Evolutionary conservation across 1,140 invertebrate species (phyloP), one percentile per base, ranked within the genome.

Genomic region (Lethocerus indicus): DNA sequence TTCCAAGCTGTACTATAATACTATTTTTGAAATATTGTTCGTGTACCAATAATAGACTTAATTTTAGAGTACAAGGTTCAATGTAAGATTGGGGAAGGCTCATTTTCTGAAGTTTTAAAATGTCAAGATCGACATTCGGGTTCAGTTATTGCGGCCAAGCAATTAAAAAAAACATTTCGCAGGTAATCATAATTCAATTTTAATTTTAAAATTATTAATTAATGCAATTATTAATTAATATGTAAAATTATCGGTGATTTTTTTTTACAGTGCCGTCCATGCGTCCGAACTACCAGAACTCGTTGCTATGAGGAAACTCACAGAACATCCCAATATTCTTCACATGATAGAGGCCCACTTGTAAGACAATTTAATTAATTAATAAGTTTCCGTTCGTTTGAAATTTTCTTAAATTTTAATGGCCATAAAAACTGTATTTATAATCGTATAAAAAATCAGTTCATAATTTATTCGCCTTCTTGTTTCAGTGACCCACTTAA

Each of bases 21-120:
- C n/a, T n/a, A n/a, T n/a, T n/a, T n/a, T n/a, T n/a, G n/a, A n/a
- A n/a, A n/a, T n/a, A n/a, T n/a, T n/a, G n/a, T n/a, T n/a, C n/a
- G n/a, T n/a, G n/a, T n/a, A n/a, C n/a, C n/a, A n/a, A n/a, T n/a
- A n/a, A n/a, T n/a, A n/a, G n/a, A n/a, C n/a, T n/a, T n/a, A n/a
- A n/a, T 56, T 60, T 42, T 47, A 76, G 74, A 72, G 55, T 81
- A 77, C 59, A 70, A 71, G 61, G 66, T 78, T 51, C 53, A 78
- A 45, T 62, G 71, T 26, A 78, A 78, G 70, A 71, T 74, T 50
- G 72, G 73, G 0, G 71, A 74, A 64, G 78, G 78, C 5, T 76
- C 76, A 12, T 81, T 80, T 64, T 78, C 78, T 0, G 76, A 79
- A 56, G 78, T 81, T 14, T 61, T 78, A 43, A 76, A 76, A 69